These are phyloP conservation scores for Pomatorhinus ruficollis DNA, from an alignment of 2,113 vertebrate genomes.

Conservation along the genomic window DNA sequence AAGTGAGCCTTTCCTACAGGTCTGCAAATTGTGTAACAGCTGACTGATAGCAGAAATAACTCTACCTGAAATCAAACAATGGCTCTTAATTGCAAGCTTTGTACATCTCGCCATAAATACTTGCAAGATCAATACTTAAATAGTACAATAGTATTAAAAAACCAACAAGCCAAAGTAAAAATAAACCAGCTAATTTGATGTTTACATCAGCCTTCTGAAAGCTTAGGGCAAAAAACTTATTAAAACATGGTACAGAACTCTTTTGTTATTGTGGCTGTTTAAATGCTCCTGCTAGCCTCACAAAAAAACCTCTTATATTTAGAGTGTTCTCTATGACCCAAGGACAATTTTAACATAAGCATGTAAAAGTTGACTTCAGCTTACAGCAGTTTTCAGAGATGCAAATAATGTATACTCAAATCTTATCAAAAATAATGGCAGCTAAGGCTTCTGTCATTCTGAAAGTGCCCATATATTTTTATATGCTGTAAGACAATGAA, in stretches of 20 bases:
- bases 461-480: neutral
- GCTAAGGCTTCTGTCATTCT: neutral
- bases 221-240: neutral
- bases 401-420: neutral
- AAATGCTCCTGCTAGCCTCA: neutral
- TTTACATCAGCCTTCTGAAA: neutral
- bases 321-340: neutral
- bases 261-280: neutral
- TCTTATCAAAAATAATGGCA: neutral
- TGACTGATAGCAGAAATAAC: neutral
- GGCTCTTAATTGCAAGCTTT: neutral
- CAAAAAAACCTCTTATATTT: neutral
- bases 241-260: neutral
- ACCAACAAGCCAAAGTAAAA: neutral
- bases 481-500: neutral
- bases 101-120: neutral
- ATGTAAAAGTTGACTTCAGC: neutral
- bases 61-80: neutral
- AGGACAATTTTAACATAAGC: neutral
- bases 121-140: neutral
- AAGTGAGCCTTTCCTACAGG: neutral
- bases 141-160: neutral
- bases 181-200: neutral
- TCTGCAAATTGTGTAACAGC: neutral
- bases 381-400: neutral